phyloP scores from a whole-genome alignment of 2,888 invertebrate species.

The Leptopilina syphax region DNA sequence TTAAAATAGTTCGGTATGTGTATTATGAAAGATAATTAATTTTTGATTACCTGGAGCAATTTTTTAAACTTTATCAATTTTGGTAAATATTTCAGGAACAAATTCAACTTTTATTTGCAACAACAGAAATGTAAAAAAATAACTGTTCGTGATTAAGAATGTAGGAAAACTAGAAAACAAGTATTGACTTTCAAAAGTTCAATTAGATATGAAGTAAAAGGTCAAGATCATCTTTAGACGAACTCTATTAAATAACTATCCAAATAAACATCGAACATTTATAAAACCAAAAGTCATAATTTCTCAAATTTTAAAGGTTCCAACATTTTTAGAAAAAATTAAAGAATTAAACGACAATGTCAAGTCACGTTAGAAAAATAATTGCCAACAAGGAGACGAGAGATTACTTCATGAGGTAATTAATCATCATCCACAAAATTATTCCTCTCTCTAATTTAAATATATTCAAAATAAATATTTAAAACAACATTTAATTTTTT shows the following conservation, averaged over 20 bases:
- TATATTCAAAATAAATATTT: too few relatives aligned
- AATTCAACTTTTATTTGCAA: too few relatives aligned
- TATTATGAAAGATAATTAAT: too few relatives aligned
- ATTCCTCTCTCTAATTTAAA: not conserved
- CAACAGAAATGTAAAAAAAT: too few relatives aligned
- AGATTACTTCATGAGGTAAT: constrained; percentile 69
- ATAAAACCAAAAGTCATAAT: not conserved
- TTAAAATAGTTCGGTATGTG: too few relatives aligned
- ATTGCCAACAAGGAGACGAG: constrained; percentile 61
- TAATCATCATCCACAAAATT: constrained; percentile 50
- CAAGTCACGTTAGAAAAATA: constrained; percentile 51
- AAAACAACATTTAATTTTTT: too few relatives aligned
- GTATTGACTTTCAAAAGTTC: not conserved
- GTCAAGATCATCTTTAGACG: not conserved
- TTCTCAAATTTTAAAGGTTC: not conserved
- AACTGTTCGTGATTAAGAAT: not conserved
- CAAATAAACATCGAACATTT: not conserved
- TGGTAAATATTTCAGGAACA: too few relatives aligned
- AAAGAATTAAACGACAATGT: constrained; percentile 46
- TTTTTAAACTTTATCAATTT: too few relatives aligned
- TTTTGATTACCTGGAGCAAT: too few relatives aligned
- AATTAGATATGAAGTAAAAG: not conserved
- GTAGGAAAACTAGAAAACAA: not conserved
- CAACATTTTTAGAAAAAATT: not conserved
- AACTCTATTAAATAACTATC: not conserved